Base-by-base conservation (phyloP, 2,113 vertebrate genomes). In the Tauraco erythrolophus region DNA sequence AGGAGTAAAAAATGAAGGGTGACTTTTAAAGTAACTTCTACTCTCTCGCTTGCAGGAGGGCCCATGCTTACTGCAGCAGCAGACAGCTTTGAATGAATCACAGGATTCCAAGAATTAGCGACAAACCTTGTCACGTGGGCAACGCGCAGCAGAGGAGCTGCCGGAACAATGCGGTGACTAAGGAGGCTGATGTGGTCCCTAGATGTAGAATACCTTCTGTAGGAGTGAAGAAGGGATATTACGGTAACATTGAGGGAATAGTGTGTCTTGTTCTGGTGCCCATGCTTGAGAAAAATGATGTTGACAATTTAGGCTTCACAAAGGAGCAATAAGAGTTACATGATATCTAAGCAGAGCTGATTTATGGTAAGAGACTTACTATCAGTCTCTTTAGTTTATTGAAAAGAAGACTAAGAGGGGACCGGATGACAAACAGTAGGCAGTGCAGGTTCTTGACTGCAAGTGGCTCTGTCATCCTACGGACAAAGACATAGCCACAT, bases 41-140 rank as follows among this genome's bases (percentile, higher is more conserved):
- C 28, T 80, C 46, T 60, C 30, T 61, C 0, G 0, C 64, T 86
- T 71, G 68, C 64, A 65, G 71, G 23, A 61, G 39, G n/a, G 46
- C 64, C 61, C 2, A 2, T 0, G 6, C 39, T 86, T 0, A 1
- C 65, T 79, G 53, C 35, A 37, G 45, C 25, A 22, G 50, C 61
- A 91, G 91, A 70, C 91, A 84, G 80, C 46, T 92, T 88, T 88
- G 88, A 94, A 90, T 93, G 81, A 92, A 89, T 91, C 84, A 89
- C 66, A 83, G 83, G 41, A 88, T 95, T 79, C 78, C 81, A 94
- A 88, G 93, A 94, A 79, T 61, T 60, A 57, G 48, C 3, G 7
- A 76, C 70, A 79, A 79, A 58, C 50, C 62, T 79, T 4, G 0
- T 60, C 85, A 75, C 2, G 0, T 87, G 90, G 88, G 74, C 81